Conservation (phyloP, 2,113 vertebrate genomes). For the Typhlomys cinereus region DNA sequence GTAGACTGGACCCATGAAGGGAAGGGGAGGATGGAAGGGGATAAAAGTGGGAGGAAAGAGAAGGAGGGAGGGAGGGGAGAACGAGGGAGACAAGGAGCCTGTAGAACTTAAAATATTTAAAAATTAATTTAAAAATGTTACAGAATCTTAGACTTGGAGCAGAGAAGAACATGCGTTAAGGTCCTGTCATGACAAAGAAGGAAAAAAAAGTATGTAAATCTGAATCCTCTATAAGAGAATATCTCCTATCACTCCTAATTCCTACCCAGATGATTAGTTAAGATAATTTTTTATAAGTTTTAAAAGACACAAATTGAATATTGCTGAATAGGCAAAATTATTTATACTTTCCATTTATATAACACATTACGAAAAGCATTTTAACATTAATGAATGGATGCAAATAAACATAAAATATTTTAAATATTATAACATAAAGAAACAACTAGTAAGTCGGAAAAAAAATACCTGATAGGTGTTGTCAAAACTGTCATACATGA, state of each 20-base stretch:
- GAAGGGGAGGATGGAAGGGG: too few species aligned
- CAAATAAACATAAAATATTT: conserved; percentile 33
- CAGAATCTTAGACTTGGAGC: background rate
- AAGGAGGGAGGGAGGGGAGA: too few species aligned
- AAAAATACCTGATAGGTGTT: conserved; percentile 96
- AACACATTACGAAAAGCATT: conserved; percentile 35
- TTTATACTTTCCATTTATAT: conserved; percentile 16
- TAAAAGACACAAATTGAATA: conserved; percentile 25
- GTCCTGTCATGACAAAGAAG: too few species aligned
- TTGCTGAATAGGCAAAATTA: conserved; percentile 46
- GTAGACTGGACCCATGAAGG: too few species aligned
- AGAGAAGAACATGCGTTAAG: too few species aligned
- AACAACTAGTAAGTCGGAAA: conserved; percentile 37
- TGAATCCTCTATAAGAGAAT: conserved; percentile 16
- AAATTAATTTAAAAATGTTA: too few species aligned
- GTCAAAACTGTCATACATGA: conserved; percentile 99
- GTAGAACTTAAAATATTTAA: too few species aligned
- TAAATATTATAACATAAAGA: conserved; percentile 48
- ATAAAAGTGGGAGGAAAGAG: too few species aligned
- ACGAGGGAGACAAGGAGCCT: too few species aligned
- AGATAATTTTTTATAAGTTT: conserved; percentile 38
- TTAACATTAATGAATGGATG: background rate
- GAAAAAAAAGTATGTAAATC: too few species aligned
- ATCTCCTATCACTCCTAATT: background rate
- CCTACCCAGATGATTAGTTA: background rate